These are phyloP conservation scores for Aporophyla nigra DNA, from an alignment of 2,888 invertebrate species.

Conservation along the genomic window DNA sequence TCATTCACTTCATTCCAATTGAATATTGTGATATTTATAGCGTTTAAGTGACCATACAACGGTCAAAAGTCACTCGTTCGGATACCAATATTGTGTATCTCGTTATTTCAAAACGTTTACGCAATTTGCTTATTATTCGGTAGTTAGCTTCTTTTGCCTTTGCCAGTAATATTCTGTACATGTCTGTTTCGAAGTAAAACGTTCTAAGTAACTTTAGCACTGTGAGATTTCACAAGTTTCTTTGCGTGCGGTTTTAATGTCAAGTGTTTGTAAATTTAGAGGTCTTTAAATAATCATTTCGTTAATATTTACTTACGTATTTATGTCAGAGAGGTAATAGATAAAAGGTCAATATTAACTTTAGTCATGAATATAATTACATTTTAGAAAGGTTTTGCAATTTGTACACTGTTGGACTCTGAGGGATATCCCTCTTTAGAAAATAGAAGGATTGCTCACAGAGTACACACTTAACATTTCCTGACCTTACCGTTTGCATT, in stretches of 20 bases:
- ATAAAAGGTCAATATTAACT: slow-evolving; percentile 40
- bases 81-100: slow-evolving; percentile 61
- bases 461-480: slow-evolving; percentile 1
- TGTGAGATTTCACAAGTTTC: slow-evolving; percentile 30
- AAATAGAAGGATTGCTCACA: slow-evolving; percentile 1
- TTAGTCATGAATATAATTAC: slow-evolving; percentile 11
- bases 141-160: slow-evolving; percentile 28
- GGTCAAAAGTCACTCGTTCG: slow-evolving; percentile 69
- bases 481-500: slow-evolving; percentile 10
- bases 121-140: slow-evolving; percentile 51
- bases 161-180: not conserved
- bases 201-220: not conserved
- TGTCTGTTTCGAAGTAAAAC: slow-evolving; percentile 2
- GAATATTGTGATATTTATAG: slow-evolving; percentile 78
- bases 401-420: not conserved
- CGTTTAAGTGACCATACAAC: slow-evolving; percentile 67
- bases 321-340: slow-evolving; percentile 22
- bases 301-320: slow-evolving; percentile 22
- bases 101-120: slow-evolving; percentile 58
- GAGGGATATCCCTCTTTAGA: not conserved
- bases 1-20: slow-evolving; percentile 74
- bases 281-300: slow-evolving; percentile 20
- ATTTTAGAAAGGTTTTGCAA: not conserved
- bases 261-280: slow-evolving; percentile 27
- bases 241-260: slow-evolving; percentile 21